phyloP scores from a whole-genome alignment of 2,797 vertebrate species.

The Eidolon dupreanum region DNA sequence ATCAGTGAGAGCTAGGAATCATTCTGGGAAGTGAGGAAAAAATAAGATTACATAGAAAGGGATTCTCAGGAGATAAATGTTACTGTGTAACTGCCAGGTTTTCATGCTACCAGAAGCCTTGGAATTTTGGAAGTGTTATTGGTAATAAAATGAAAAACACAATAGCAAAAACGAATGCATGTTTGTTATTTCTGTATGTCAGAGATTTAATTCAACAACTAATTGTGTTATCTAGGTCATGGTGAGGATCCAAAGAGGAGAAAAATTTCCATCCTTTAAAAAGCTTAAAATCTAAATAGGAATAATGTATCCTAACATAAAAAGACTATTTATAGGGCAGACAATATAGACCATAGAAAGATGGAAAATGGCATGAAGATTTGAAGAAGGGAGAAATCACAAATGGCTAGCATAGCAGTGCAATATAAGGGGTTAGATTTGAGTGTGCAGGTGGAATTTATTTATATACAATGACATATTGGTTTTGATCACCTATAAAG shows the following conservation, averaged over 20 bases:
- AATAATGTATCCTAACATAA: not conserved
- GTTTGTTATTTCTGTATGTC: not conserved
- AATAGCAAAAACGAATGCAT: not conserved
- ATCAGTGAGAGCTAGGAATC: not conserved
- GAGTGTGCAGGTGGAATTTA: not conserved
- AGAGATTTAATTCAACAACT: not conserved
- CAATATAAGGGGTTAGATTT: not conserved
- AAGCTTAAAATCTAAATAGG: not conserved
- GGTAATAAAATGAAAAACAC: not conserved
- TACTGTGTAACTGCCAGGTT: not conserved
- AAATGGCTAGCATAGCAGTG: too few relatives aligned
- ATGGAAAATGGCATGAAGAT: not conserved
- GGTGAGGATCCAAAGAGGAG: not conserved
- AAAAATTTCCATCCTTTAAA: not conserved
- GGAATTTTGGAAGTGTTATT: not conserved
- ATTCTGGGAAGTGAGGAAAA: conserved; percentile 6
- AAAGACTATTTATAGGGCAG: not conserved
- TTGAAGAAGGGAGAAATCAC: not conserved
- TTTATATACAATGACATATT: not conserved
- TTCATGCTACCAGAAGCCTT: not conserved
- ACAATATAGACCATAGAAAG: not conserved
- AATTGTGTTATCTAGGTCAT: conserved; percentile 1
- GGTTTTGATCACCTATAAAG: not conserved
- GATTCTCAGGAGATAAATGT: not conserved
- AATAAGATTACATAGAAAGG: not conserved